These are phyloP conservation scores for Lissonota sp. DNA, from an alignment of 2,888 invertebrate species.

Conservation along the genomic window DNA sequence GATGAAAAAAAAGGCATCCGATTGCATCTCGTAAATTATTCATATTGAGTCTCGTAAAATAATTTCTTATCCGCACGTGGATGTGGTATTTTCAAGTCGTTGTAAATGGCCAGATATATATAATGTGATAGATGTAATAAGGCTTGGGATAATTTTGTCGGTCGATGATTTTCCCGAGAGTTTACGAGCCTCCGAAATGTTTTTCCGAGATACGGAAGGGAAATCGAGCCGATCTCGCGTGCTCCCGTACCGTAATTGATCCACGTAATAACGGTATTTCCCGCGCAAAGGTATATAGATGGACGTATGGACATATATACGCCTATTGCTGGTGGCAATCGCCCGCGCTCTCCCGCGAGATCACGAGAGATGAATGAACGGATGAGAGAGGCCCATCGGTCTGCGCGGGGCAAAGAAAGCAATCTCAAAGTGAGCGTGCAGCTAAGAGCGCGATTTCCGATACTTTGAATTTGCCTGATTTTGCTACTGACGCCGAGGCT, in stretches of 20 bases:
- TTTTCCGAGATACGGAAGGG: conserved; percentile 68
- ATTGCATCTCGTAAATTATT: too few species aligned
- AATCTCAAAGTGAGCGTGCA: conserved; percentile 44
- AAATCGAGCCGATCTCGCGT: conserved; percentile 76
- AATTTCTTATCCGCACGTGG: too few species aligned
- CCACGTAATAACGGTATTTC: conserved; percentile 64
- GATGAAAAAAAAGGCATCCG: too few species aligned
- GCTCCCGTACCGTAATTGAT: conserved; percentile 73
- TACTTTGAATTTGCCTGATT: too few species aligned
- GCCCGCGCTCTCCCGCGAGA: conserved; percentile 58
- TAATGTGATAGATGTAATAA: too few species aligned
- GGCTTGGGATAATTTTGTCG: not conserved
- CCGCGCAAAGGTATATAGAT: conserved; percentile 41
- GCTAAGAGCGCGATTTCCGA: conserved; percentile 28
- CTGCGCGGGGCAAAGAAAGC: conserved; percentile 68
- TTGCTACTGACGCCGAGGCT: too few species aligned
- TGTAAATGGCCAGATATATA: too few species aligned
- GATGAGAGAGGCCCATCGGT: conserved; percentile 53
- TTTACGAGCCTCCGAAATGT: conserved; percentile 3
- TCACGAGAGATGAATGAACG: conserved; percentile 65
- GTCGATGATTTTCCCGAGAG: conserved; percentile 24
- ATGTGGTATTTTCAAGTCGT: too few species aligned
- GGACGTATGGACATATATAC: conserved; percentile 3
- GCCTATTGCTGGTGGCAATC: conserved; percentile 36
- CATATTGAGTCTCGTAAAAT: too few species aligned